phyloP scores from a whole-genome alignment of 2,888 invertebrate genomes.

The Encarsia formosa region DNA sequence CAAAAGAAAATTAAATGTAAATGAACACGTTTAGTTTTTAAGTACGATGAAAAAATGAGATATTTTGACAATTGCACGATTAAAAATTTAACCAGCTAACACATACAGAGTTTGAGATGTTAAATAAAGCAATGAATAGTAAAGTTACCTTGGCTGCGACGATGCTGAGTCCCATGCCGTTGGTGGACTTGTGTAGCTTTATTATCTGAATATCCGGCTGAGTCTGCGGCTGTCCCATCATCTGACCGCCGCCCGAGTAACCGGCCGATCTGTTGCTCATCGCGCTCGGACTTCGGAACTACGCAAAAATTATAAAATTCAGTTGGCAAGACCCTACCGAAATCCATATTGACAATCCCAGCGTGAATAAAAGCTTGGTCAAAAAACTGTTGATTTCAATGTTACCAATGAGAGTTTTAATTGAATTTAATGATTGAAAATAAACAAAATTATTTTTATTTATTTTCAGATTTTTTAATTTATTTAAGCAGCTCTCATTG shows the following conservation, averaged over 20 bases:
- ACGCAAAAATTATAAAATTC: too few relatives aligned
- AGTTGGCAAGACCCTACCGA: not conserved
- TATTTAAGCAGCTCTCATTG: too few relatives aligned
- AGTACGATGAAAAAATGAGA: not conserved
- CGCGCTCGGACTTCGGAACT: slow-evolving; percentile 65
- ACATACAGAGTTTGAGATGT: not conserved
- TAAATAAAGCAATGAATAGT: not conserved
- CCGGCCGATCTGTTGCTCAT: slow-evolving; percentile 60
- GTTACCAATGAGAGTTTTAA: too few relatives aligned
- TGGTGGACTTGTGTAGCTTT: slow-evolving; percentile 87
- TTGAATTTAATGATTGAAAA: too few relatives aligned
- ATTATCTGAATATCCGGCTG: slow-evolving; percentile 79
- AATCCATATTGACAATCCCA: too few relatives aligned
- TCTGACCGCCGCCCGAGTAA: slow-evolving; percentile 42
- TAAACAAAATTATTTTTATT: not conserved
- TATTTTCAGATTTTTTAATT: too few relatives aligned
- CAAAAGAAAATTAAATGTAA: slow-evolving; percentile 31
- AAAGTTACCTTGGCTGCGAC: slow-evolving; percentile 86
- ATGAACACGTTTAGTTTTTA: not conserved
- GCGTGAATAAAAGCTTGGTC: too few relatives aligned
- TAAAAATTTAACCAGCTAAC: not conserved
- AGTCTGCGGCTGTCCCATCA: slow-evolving; percentile 46
- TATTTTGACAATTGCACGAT: not conserved
- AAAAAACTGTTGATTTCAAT: too few relatives aligned
- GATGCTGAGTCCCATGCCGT: slow-evolving; percentile 97